phyloP scores from a whole-genome alignment of 2,888 invertebrate genomes.

The Coenonympha arcania region DNA sequence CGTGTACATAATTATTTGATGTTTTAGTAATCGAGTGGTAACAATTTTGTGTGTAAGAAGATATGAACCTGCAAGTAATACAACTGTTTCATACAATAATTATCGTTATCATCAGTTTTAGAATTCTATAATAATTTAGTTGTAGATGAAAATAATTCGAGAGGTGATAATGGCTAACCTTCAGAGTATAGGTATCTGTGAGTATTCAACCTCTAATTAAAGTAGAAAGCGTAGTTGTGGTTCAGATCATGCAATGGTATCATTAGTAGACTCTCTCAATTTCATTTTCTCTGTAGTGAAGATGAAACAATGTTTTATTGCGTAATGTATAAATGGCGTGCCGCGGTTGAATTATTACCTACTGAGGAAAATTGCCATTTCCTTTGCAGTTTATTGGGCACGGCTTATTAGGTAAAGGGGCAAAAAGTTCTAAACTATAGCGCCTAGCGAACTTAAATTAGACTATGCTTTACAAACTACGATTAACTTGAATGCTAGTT shows the following conservation, averaged over 20 bases:
- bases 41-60: too few relatives aligned
- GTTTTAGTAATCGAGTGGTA: too few relatives aligned
- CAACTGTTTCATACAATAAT: too few relatives aligned
- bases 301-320: conserved; percentile 71
- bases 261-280: conserved; percentile 59
- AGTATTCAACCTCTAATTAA: too few relatives aligned
- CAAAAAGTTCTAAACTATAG: background rate
- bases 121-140: too few relatives aligned
- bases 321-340: conserved; percentile 72
- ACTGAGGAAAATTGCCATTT: conserved; percentile 61
- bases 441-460: too few relatives aligned
- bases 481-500: background rate
- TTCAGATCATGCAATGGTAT: conserved; percentile 43
- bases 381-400: conserved; percentile 48
- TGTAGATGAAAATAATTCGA: too few relatives aligned
- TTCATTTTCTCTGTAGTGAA: conserved; percentile 54
- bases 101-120: too few relatives aligned
- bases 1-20: too few relatives aligned
- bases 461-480: background rate
- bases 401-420: conserved; percentile 20
- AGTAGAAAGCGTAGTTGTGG: background rate
- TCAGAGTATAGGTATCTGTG: too few relatives aligned
- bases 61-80: too few relatives aligned
- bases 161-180: too few relatives aligned
- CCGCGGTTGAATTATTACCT: conserved; percentile 56